A percentile compares a stretch with the other conserved stretches of the same genome.
Conservation (phyloP, 2,797 vertebrate genomes). For the Rachycentron canadum region DNA sequence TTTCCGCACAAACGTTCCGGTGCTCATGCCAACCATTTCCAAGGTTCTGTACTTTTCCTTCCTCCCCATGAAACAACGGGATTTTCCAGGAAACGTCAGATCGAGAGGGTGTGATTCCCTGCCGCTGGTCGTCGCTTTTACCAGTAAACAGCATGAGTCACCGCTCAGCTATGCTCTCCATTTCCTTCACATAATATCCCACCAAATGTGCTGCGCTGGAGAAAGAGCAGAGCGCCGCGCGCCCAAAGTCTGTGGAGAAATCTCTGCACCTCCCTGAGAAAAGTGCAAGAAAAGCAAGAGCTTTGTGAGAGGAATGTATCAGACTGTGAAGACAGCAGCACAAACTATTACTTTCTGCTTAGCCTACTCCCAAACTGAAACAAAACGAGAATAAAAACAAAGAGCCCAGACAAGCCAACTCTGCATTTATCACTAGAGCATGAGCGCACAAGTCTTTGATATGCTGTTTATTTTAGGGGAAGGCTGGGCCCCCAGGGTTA, state of each 20-base stretch:
- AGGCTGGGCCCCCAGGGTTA: constrained; percentile 60
- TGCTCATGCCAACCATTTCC: constrained; percentile 77
- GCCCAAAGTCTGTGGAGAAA: constrained; percentile 45
- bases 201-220: constrained; percentile 82
- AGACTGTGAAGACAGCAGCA: constrained; percentile 48
- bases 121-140: constrained; percentile 82
- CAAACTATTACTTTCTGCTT: constrained; percentile 48
- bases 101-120: constrained; percentile 87
- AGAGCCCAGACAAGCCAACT: constrained; percentile 52
- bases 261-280: constrained; percentile 67
- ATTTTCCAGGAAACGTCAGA: constrained; percentile 89
- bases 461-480: constrained; percentile 72
- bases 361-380: constrained; percentile 23
- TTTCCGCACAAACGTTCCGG: constrained; percentile 76
- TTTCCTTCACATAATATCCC: constrained; percentile 86
- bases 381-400: constrained; percentile 56
- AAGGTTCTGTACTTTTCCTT: constrained; percentile 87
- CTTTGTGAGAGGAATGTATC: constrained; percentile 53
- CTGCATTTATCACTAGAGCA: constrained; percentile 64
- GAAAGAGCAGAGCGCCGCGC: constrained; percentile 68
- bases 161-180: constrained; percentile 83
- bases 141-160: constrained; percentile 90
- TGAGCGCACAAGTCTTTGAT: constrained; percentile 63
- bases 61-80: constrained; percentile 84
- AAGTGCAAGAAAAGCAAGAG: constrained; percentile 64